Percentiles rank a stretch among this genome's conserved stretches.
Evolutionary conservation across 2,797 vertebrate species (phyloP).

Genomic region (Glyptemys insculpta): DNA sequence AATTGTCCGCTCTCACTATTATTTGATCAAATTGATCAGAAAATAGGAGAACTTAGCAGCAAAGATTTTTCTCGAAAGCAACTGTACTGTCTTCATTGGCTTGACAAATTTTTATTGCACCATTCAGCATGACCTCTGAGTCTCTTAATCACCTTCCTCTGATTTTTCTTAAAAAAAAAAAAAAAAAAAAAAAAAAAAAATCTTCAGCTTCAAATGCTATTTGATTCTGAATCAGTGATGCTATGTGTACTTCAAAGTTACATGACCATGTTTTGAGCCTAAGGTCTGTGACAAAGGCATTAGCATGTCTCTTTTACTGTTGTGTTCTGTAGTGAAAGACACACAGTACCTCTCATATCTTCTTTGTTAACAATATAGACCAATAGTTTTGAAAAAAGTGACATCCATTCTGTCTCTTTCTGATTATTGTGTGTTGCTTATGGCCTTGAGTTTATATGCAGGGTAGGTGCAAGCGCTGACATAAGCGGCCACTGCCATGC

Average conservation of each 20-base stretch:
- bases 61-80: neutral
- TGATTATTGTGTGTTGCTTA: neutral
- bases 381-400: rapidly evolving
- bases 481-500: neutral
- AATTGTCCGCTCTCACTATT: neutral
- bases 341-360: rapidly evolving
- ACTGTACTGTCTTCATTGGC: neutral
- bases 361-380: neutral
- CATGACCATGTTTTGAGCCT: neutral
- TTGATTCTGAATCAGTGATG: neutral
- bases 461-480: neutral
- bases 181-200: neutral
- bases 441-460: neutral
- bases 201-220: neutral
- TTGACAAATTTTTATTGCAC: neutral
- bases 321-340: rapidly evolving
- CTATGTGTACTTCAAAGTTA: neutral
- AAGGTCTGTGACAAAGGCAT: neutral
- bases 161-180: neutral
- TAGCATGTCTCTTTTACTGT: neutral
- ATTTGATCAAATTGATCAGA: constrained; percentile 12
- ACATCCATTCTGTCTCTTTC: neutral
- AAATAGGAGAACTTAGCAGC: neutral
- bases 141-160: neutral
- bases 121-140: neutral